Base-by-base conservation (phyloP, 2,797 vertebrate genomes). In the Bradypodion pumilum region DNA sequence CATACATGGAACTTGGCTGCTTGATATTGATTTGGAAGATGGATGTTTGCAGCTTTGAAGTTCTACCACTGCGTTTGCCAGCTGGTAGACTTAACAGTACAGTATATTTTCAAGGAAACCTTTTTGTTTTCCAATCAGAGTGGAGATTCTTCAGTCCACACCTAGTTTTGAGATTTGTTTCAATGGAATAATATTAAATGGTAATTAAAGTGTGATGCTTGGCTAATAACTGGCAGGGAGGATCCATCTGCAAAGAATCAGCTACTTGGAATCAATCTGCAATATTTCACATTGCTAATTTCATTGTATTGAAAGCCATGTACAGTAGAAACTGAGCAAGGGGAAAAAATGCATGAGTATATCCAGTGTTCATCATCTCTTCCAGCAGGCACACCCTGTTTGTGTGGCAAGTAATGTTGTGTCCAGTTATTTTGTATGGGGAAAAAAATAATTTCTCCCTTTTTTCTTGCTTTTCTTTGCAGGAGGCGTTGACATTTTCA, bases 401-500 rank as follows among this genome's bases (percentile, higher is more conserved):
- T 81, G 3, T 84, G 29, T 78, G 83, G 44, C 25, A 40, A 4
- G 87, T 88, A 78, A 89, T 85, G 79, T 85, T 90, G 2, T 42
- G 21, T 44, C 23, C 40, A 59, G 27, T 80, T 1, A 70, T 82
- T 86, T 85, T 86, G 62, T 80, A 85, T 56, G 1, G 7, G 81
- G 89, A 90, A 83, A 77, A 78, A 40, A 90, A 70, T 88, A 86
- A 92, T 84, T 79, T 89, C 90, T 78, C 76, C 83, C 0, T 49
- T 77, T 84, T 80, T 87, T 81, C 23, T 90, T 37, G 85, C 35
- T 90, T 88, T 93, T 90, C 93, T 90, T 96, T 95, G 29, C 96
- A 98, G 97, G 96, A 97, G 91, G 83, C 86, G 93, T 87, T 95
- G 93, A 96, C 91, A 82, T 86, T 94, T 93, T 91, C 91, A 92